Percentiles rank a stretch among this genome's conserved stretches.
Evolutionary conservation across 2,888 invertebrate genomes (phyloP).

Genomic region (Andrena bucephala): DNA sequence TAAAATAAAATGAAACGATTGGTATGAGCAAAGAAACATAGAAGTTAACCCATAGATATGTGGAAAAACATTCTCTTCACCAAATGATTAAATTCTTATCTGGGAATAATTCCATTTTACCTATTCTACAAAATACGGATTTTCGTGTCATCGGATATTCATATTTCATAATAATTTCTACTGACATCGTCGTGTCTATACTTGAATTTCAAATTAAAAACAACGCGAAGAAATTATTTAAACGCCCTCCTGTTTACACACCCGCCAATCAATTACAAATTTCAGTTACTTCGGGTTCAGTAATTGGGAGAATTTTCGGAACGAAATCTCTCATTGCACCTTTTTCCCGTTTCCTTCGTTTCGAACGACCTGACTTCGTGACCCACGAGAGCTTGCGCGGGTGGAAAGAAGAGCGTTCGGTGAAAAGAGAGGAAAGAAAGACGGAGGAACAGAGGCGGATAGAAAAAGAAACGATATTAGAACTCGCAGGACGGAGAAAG

Average conservation of each 20-base stretch:
- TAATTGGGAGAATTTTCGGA: constrained; percentile 4
- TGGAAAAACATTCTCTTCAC: too few species aligned
- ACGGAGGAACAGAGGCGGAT: constrained; percentile 42
- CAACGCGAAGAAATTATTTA: neutral
- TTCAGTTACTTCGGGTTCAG: neutral
- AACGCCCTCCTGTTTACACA: neutral
- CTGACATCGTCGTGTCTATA: neutral
- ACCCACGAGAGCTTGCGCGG: constrained; percentile 44
- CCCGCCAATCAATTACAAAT: neutral
- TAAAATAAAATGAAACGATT: too few species aligned
- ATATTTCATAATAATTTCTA: neutral
- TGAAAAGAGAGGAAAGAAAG: constrained; percentile 41
- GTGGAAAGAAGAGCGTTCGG: constrained; percentile 56
- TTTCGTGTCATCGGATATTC: neutral
- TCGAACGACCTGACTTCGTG: constrained; percentile 51
- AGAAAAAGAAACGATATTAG: constrained; percentile 63
- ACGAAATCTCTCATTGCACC: constrained; percentile 28
- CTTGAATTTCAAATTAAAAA: neutral
- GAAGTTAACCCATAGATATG: too few species aligned
- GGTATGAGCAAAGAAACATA: too few species aligned
- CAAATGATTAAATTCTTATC: too few species aligned
- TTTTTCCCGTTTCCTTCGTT: constrained; percentile 38
- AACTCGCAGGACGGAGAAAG: constrained; percentile 73
- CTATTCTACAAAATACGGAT: too few species aligned
- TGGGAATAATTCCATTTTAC: too few species aligned